A percentile compares a stretch with the other conserved stretches of the same genome.
phyloP scores from a whole-genome alignment of 2,113 vertebrate genomes.

The Cephalopterus ornatus region DNA sequence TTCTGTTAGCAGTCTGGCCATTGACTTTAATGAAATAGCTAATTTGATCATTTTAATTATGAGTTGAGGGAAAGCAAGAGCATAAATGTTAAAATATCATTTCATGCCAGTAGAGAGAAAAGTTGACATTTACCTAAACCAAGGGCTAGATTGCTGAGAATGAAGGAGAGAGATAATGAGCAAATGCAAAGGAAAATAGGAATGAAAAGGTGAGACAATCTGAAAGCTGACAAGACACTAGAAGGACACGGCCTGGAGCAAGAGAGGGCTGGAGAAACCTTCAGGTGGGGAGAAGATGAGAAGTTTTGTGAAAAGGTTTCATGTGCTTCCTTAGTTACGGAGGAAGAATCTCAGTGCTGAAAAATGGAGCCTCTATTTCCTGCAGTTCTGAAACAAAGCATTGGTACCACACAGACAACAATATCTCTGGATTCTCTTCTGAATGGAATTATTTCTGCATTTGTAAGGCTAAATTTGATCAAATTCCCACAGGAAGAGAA shows the following conservation, averaged over 20 bases:
- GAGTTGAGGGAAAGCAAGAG: slow-evolving; percentile 1
- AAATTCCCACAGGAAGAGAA: slow-evolving; percentile 25
- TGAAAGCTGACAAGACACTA: slow-evolving; percentile 44
- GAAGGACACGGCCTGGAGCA: slow-evolving; percentile 25
- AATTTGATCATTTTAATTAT: slow-evolving; percentile 54
- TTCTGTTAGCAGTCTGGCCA: background rate
- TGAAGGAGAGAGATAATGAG: slow-evolving; percentile 50
- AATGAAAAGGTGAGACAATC: slow-evolving; percentile 50
- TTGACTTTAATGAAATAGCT: slow-evolving; percentile 40
- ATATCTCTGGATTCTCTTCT: background rate
- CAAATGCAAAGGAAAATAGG: slow-evolving; percentile 3
- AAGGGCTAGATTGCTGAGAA: slow-evolving; percentile 35
- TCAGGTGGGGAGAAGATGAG: background rate
- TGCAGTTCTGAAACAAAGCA: background rate
- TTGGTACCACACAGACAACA: background rate
- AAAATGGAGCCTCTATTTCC: background rate
- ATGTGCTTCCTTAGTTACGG: background rate
- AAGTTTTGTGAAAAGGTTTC: slow-evolving; percentile 22
- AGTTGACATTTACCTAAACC: slow-evolving; percentile 61
- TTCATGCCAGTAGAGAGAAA: slow-evolving; percentile 27
- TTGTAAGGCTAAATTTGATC: slow-evolving; percentile 55
- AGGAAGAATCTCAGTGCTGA: background rate
- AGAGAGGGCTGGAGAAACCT: background rate
- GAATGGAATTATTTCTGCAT: slow-evolving; percentile 44
- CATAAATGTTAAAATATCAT: slow-evolving; percentile 58